A percentile compares a stretch with the other conserved stretches of the same genome.
phyloP scores from a whole-genome alignment of 2,797 vertebrate genomes.

The Megalops cyprinoides region DNA sequence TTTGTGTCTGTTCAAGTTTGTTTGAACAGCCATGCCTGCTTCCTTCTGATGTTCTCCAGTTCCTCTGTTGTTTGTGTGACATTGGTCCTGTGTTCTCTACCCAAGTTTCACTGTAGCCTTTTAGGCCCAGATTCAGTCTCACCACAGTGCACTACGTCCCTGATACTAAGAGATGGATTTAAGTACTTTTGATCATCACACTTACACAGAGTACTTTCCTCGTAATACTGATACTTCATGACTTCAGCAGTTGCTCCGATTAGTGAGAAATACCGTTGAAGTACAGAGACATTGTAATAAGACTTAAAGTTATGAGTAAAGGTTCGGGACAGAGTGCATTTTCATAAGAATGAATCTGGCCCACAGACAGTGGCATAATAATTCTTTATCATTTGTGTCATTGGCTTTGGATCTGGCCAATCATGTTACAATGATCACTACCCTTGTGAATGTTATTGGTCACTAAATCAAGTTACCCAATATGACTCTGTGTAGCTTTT shows the following conservation, averaged over 20 bases:
- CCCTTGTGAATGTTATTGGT: no score
- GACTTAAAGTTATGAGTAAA: neutral
- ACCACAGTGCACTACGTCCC: neutral
- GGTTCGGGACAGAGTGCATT: neutral
- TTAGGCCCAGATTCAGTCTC: neutral
- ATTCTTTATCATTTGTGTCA: neutral
- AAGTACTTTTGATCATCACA: no score
- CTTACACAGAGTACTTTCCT: no score
- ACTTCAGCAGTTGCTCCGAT: neutral
- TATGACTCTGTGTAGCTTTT: neutral
- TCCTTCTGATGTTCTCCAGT: neutral
- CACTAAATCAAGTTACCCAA: neutral
- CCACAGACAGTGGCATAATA: neutral
- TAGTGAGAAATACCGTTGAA: neutral
- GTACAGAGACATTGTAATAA: neutral
- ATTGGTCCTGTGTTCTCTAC: neutral
- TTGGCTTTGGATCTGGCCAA: neutral
- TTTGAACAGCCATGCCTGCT: neutral
- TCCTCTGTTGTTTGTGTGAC: neutral
- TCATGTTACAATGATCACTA: neutral
- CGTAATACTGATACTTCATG: no score
- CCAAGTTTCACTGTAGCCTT: neutral
- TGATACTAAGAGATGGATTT: no score
- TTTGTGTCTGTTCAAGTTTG: neutral
- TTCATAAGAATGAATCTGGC: neutral